Conservation (phyloP, 2,113 vertebrate species). For the Garra rufa region DNA sequence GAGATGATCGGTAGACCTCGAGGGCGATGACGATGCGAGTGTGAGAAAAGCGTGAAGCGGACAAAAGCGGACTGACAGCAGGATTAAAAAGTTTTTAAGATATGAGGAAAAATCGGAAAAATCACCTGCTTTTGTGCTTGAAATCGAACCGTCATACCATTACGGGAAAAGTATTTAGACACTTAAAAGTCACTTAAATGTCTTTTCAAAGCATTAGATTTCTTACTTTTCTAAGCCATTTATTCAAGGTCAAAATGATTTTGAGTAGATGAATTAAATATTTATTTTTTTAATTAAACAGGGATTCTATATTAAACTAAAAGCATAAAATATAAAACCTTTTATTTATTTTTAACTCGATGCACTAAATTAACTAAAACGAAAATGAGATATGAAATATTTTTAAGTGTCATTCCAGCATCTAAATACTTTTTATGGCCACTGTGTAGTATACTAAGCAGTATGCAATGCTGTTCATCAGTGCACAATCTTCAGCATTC, state of each 20-base stretch:
- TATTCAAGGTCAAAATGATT: not conserved
- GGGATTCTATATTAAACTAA: not conserved
- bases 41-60: slow-evolving; percentile 20
- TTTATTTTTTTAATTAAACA: too few species aligned
- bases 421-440: slow-evolving; percentile 1
- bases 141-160: slow-evolving; percentile 61
- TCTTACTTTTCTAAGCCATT: not conserved
- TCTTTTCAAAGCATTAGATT: not conserved
- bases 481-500: not conserved
- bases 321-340: too few species aligned
- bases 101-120: slow-evolving; percentile 39
- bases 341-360: too few species aligned
- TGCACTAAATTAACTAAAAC: too few species aligned
- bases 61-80: slow-evolving; percentile 20
- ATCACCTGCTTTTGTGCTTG: slow-evolving; percentile 74
- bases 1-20: slow-evolving; percentile 66
- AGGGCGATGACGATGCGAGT: slow-evolving; percentile 55
- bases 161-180: not conserved
- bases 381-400: too few species aligned
- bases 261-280: not conserved
- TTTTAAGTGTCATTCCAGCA: slow-evolving; percentile 11
- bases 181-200: not conserved
- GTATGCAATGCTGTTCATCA: not conserved
- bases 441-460: not conserved
- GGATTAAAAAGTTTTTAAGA: not conserved